Conservation (phyloP, 1,140 invertebrate genomes). For the Oedothorax gibbosus region DNA sequence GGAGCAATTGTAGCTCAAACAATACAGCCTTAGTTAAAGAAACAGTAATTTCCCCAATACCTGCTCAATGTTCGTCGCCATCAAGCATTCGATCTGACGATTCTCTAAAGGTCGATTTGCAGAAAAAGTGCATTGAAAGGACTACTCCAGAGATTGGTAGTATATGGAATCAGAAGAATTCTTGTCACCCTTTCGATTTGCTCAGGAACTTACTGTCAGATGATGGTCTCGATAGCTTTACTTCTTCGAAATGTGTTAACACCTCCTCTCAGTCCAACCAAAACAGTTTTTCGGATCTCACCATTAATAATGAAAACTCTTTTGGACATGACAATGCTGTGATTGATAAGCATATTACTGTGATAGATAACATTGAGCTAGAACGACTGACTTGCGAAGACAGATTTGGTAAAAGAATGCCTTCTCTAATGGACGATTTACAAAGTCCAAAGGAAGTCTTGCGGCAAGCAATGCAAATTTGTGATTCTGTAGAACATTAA, state of each 20-base stretch:
- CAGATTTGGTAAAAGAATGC: constrained; percentile 40
- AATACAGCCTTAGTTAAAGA: background rate
- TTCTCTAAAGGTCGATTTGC: background rate
- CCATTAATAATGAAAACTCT: constrained; percentile 23
- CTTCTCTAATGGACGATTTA: constrained; percentile 50
- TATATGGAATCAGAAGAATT: constrained; percentile 51
- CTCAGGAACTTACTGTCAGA: constrained; percentile 51
- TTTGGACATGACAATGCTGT: constrained; percentile 1
- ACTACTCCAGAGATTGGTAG: constrained; percentile 49
- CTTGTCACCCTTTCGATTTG: constrained; percentile 44
- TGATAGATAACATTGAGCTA: constrained; percentile 57
- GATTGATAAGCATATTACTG: constrained; percentile 38
- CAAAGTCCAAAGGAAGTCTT: constrained; percentile 57
- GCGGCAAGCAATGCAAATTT: constrained; percentile 54
- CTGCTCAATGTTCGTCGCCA: background rate
- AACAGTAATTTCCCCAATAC: background rate
- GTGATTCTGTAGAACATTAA: constrained; percentile 16
- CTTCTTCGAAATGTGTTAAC: constrained; percentile 46
- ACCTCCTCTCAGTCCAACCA: constrained; percentile 24
- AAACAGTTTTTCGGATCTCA: background rate
- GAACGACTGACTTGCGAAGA: constrained; percentile 13
- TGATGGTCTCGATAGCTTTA: constrained; percentile 49
- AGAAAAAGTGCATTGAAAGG: constrained; percentile 29
- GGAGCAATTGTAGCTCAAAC: constrained; percentile 16
- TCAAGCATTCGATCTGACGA: background rate